phyloP scores from a whole-genome alignment of 2,113 vertebrate genomes.

The Psittacus erithacus region DNA sequence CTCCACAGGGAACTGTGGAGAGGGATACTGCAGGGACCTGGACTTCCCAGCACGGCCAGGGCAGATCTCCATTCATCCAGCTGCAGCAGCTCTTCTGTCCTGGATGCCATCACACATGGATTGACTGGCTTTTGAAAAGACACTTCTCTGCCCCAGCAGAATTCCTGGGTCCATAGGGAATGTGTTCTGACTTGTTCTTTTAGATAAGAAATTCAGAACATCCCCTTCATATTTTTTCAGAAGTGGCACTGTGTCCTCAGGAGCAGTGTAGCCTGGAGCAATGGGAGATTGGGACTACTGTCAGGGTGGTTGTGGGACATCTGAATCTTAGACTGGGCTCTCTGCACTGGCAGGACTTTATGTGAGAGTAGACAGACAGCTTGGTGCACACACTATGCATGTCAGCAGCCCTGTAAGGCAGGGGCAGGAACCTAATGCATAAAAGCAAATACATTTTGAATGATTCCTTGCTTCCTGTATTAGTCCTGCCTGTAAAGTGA shows the following conservation, averaged over 20 bases:
- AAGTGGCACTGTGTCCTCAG: background rate
- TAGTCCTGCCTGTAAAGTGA: background rate
- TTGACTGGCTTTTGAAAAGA: background rate
- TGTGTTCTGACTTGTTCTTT: background rate
- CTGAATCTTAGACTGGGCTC: background rate
- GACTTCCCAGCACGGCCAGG: background rate
- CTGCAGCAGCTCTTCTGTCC: background rate
- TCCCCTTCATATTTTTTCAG: background rate
- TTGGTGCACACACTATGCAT: rapidly evolving
- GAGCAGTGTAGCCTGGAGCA: too few relatives aligned
- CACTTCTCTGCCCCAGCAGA: background rate
- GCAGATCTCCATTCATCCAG: background rate
- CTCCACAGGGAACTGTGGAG: background rate
- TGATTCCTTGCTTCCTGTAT: background rate
- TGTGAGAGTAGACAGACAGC: too few relatives aligned
- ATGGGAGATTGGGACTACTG: background rate
- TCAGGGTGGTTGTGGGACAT: rapidly evolving
- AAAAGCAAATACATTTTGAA: background rate
- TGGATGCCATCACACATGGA: background rate
- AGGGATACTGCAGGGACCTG: background rate
- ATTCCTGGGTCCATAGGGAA: background rate
- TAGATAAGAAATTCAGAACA: background rate
- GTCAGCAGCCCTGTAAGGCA: background rate
- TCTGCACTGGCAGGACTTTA: background rate
- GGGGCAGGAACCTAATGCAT: background rate